A percentile compares a stretch with the other conserved stretches of the same genome.
Evolutionary conservation across 1,140 invertebrate species (phyloP).

Genomic region (Yoshiicerus persimilis): DNA sequence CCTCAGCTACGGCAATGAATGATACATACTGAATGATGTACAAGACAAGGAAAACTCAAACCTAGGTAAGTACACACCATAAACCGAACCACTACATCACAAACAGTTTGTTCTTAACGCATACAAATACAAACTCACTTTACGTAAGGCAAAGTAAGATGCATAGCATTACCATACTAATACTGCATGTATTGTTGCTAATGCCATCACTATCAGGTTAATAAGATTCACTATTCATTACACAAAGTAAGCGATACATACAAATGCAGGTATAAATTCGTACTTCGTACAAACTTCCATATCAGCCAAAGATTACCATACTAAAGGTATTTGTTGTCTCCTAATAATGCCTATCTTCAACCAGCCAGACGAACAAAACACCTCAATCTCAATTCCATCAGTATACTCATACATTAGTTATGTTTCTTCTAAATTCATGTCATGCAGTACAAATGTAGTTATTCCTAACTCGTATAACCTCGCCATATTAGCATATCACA

Average conservation of each 20-base stretch:
- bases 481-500: background rate
- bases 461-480: background rate
- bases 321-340: background rate
- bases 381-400: background rate
- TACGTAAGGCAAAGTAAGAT: too few relatives aligned
- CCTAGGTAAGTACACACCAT: background rate
- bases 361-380: background rate
- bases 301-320: background rate
- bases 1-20: background rate
- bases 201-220: background rate
- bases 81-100: background rate
- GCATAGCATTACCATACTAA: background rate
- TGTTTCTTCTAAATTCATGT: background rate
- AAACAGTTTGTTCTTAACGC: background rate
- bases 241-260: background rate
- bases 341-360: background rate
- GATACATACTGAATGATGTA: too few relatives aligned
- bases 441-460: background rate
- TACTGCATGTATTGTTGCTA: background rate
- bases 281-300: background rate
- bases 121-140: background rate
- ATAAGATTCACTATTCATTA: background rate
- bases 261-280: background rate
- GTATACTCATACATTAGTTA: background rate
- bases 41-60: background rate